Conservation (phyloP, 2,888 invertebrate genomes). For the Hyalella azteca region DNA sequence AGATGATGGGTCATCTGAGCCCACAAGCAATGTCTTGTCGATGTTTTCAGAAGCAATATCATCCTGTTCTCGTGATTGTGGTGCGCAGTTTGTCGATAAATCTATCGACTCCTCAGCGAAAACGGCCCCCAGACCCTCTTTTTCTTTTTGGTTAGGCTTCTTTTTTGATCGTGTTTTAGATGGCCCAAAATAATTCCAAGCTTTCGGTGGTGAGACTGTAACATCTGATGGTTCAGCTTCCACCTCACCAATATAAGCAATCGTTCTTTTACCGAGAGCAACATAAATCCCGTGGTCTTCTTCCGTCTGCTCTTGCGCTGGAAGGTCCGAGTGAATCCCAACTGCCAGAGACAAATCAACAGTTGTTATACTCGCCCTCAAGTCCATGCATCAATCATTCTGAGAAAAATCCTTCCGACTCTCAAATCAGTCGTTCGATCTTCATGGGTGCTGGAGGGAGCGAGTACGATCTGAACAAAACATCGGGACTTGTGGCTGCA, state of each 20-base stretch:
- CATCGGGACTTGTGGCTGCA: no score
- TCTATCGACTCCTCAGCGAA: no score
- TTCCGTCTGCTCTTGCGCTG: background rate
- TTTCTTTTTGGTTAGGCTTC: background rate
- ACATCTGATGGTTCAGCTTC: background rate
- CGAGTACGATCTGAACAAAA: no score
- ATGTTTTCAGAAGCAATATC: no score
- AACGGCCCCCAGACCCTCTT: no score
- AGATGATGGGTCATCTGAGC: constrained; percentile 29
- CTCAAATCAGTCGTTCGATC: background rate
- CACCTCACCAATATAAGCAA: constrained; percentile 12
- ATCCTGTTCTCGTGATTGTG: no score
- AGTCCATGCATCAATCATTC: constrained; percentile 18
- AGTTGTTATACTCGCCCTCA: constrained; percentile 11
- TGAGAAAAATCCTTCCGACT: constrained; percentile 36
- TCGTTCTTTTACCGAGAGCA: background rate
- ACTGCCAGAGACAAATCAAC: constrained; percentile 33
- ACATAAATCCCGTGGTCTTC: constrained; percentile 20
- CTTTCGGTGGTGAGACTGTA: background rate
- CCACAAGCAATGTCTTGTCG: no score
- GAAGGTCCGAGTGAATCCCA: background rate
- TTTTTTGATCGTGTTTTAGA: background rate
- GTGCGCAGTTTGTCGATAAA: no score
- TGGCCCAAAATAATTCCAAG: constrained; percentile 25
- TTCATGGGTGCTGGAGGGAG: constrained; percentile 8